Base-by-base conservation (phyloP, 2,888 invertebrate genomes). In the Ernsta delagoae region DNA sequence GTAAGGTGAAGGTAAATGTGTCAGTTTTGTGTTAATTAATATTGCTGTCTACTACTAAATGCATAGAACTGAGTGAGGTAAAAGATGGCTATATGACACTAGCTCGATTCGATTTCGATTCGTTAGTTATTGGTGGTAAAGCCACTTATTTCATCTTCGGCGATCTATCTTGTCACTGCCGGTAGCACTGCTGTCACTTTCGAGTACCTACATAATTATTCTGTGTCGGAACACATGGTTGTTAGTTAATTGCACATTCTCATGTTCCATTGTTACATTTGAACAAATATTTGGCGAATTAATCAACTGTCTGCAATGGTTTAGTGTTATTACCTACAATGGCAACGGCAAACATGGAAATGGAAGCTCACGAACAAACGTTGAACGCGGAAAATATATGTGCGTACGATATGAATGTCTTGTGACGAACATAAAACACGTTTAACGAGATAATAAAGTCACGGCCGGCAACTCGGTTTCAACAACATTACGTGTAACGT, bases 401-500 rank as follows among this genome's bases (percentile, higher is more conserved):
- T 56, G 45, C 43, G 61, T 67, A 24, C 54, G 48, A 67, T 61
- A 67, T 67, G 67, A 67, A 67, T 61, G 67, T 67, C 67, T 67
- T 61, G 61, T 61, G 67, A 67, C 60, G 61, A 61, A 67, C 67
- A 67, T 67, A 61, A 67, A 67, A 48, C 61, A 60, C 61, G 56
- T 61, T 67, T 67, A 67, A 67, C 67, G 67, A 56, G 67, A 71
- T 73, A 73, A 71, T 73, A 71, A 70, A 74, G 73, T 73, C 70
- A 70, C 70, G 70, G 70, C 60, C 66, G 67, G 70, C 71, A 71
- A 72, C 72, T 77, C 74, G 71, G 77, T 77, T 79, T 77, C 78
- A 78, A 78, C 78, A 78, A 78, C 74, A 75, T 76, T 75, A 60
- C 16, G 59, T 64, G 72, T 75, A 76, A 36, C 6, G 36, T 36